phyloP scores from a whole-genome alignment of 2,888 invertebrate species.

The Brassicogethes aeneus region DNA sequence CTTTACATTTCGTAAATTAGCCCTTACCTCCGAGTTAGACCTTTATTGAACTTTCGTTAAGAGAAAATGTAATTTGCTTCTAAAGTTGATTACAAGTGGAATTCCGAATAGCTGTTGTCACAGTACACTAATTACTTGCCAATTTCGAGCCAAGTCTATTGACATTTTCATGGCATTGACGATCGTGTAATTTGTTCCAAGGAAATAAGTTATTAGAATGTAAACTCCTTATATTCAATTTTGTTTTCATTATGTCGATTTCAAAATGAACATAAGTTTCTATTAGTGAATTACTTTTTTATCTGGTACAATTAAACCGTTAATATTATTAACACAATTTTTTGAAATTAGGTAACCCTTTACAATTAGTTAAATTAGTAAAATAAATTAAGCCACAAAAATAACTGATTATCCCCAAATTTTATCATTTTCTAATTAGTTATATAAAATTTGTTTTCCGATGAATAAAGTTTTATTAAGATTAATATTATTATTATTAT shows the following conservation, averaged over 20 bases:
- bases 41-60: slow-evolving; percentile 30
- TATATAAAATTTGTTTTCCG: too few relatives aligned
- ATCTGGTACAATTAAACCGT: too few relatives aligned
- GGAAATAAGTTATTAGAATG: not conserved
- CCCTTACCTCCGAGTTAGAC: slow-evolving; percentile 2
- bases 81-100: slow-evolving; percentile 29
- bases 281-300: not conserved
- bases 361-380: too few relatives aligned
- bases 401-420: too few relatives aligned
- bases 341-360: too few relatives aligned
- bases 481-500: too few relatives aligned
- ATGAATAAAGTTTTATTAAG: too few relatives aligned
- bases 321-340: too few relatives aligned
- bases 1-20: not conserved
- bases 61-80: slow-evolving; percentile 34
- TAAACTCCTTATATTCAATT: not conserved
- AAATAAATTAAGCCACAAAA: too few relatives aligned
- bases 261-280: not conserved
- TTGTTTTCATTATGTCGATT: not conserved
- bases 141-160: slow-evolving; percentile 21
- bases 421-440: too few relatives aligned
- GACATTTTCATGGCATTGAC: slow-evolving; percentile 12
- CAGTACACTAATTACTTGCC: slow-evolving; percentile 26
- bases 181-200: not conserved
- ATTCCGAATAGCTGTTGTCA: slow-evolving; percentile 22